A percentile compares a stretch with the other conserved stretches of the same genome.
Evolutionary conservation across 2,888 invertebrate species (phyloP).

Genomic region (Melinaea marsaeus): DNA sequence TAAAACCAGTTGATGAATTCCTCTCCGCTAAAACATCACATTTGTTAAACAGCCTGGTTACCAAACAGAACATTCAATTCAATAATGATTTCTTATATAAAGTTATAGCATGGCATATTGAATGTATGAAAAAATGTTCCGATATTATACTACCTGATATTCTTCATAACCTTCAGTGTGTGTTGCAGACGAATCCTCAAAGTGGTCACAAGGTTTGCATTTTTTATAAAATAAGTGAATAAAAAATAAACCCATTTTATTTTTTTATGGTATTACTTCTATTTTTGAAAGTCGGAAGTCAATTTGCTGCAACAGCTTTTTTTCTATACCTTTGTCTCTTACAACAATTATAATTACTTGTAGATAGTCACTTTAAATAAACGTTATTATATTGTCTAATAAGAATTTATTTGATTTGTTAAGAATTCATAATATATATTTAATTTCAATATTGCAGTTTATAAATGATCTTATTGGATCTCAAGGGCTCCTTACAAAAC

Average conservation of each 20-base stretch:
- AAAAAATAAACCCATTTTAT: neutral
- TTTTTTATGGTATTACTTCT: neutral
- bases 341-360: neutral
- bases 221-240: conserved; percentile 4
- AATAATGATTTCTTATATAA: conserved; percentile 48
- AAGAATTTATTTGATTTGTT: neutral
- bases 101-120: conserved; percentile 65
- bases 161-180: conserved; percentile 62
- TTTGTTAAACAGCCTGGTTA: conserved; percentile 74
- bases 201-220: conserved; percentile 50
- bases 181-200: conserved; percentile 51
- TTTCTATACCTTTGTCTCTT: neutral
- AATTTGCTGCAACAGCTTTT: too few species aligned
- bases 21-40: conserved; percentile 78
- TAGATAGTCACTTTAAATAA: neutral
- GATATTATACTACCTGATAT: conserved; percentile 64
- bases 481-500: conserved; percentile 54
- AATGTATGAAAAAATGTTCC: conserved; percentile 61
- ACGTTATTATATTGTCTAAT: too few species aligned
- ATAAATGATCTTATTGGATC: conserved; percentile 56
- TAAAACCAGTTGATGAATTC: conserved; percentile 70
- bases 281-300: neutral
- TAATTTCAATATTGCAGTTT: conserved; percentile 43
- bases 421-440: neutral
- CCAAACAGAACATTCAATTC: conserved; percentile 73